Evolutionary conservation across 2,113 vertebrate genomes (phyloP).

Genomic region (Gobio gobio): DNA sequence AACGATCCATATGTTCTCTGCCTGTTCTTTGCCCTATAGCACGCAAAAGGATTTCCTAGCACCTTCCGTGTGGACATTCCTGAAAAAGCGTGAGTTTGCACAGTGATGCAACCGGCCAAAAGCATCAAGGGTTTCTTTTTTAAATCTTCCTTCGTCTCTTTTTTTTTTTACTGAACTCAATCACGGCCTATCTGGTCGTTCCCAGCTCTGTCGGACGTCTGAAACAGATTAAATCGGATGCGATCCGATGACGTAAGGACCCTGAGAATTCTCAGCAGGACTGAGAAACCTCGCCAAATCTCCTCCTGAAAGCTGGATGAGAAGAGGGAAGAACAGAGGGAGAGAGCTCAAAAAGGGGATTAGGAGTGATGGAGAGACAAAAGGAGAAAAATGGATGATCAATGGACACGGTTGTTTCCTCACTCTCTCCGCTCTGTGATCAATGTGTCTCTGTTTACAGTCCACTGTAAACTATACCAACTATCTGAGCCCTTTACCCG

Average conservation of each 20-base stretch:
- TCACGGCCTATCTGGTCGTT: conserved; percentile 86
- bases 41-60: conserved; percentile 99
- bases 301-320: conserved; percentile 57
- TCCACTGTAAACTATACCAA: conserved; percentile 93
- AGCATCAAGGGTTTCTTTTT: conserved; percentile 48
- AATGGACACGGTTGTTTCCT: conserved; percentile 68
- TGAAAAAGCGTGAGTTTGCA: conserved; percentile 89
- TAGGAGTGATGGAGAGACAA: conserved; percentile 12
- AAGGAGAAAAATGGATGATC: conserved; percentile 44
- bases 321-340: neutral
- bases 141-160: conserved; percentile 15
- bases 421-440: conserved; percentile 79
- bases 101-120: conserved; percentile 62
- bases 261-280: conserved; percentile 93
- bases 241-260: conserved; percentile 54
- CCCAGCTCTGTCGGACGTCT: conserved; percentile 80
- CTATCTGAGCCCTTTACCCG: conserved; percentile 97
- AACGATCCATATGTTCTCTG: neutral
- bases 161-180: conserved; percentile 84
- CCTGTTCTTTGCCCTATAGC: conserved; percentile 77
- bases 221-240: conserved; percentile 74
- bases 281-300: conserved; percentile 82
- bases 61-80: conserved; percentile 94
- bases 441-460: conserved; percentile 99
- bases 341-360: neutral